Evolutionary conservation across 2,888 invertebrate species (phyloP).

Genomic region (Acronicta alni): DNA sequence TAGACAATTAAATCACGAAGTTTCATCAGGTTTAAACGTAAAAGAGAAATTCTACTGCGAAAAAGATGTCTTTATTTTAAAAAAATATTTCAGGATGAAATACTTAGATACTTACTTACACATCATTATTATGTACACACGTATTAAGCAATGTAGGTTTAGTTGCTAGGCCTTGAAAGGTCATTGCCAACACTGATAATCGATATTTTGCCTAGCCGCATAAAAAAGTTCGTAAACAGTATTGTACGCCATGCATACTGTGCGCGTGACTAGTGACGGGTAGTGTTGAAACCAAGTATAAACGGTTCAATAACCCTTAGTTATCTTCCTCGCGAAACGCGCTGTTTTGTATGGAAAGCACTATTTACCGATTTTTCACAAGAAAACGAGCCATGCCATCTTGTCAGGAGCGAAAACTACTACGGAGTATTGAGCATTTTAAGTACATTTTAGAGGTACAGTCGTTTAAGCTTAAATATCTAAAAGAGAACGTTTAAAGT

Average conservation of each 20-base stretch:
- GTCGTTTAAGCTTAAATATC: background rate
- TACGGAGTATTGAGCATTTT: conserved; percentile 8
- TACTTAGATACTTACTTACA: conserved; percentile 5
- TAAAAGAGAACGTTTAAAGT: too few species aligned
- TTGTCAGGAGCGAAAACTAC: conserved; percentile 5
- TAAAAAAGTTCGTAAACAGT: conserved; percentile 56
- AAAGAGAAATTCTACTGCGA: too few species aligned
- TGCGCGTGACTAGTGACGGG: conserved; percentile 43
- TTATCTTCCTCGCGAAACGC: conserved; percentile 21
- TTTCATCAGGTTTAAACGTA: too few species aligned
- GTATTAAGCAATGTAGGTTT: conserved; percentile 39
- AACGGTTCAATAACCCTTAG: conserved; percentile 32
- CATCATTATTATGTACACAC: conserved; percentile 20
- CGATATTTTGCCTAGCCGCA: conserved; percentile 76
- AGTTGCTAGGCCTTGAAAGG: conserved; percentile 72
- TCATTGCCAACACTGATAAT: conserved; percentile 76
- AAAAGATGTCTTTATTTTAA: too few species aligned
- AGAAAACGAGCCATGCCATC: conserved; percentile 32
- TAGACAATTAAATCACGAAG: too few species aligned
- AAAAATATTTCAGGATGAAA: background rate
- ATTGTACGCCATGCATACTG: conserved; percentile 18
- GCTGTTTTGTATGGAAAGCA: conserved; percentile 43
- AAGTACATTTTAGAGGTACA: conserved; percentile 1
- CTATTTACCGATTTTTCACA: conserved; percentile 31
- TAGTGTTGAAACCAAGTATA: conserved; percentile 39